Evolutionary conservation across 2,113 vertebrate genomes (phyloP), one percentile per base, ranked within the genome.

Genomic region (Dicaeum eximium): DNA sequence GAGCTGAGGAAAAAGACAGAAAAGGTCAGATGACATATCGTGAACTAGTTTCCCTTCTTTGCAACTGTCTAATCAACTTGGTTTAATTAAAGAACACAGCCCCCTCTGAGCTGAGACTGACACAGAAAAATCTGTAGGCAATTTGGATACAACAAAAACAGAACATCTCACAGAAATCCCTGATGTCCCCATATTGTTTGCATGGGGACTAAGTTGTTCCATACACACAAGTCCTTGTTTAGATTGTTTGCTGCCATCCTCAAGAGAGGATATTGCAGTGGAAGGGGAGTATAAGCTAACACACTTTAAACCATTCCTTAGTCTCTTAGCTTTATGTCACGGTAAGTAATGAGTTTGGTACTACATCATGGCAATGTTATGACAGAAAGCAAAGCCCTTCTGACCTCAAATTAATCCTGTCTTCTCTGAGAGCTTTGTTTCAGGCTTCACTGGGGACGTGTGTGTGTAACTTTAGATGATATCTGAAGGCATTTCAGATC

Each of bases 331-430:
- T 95, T 95, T 86, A 75, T 95, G 95, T 96, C 96, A 96, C 0
- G 0, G 86, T 97, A 95, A 97, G 96, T 96, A 97, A 97, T 96
- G 95, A 96, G 86, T 95, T 96, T 95, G 92, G 90, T 97, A 90
- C 95, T 96, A 96, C 92, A 97, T 96, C 95, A 96, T 81, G 95
- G 96, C 95, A 97, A 95, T 97, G 96, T 97, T 97, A 97, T 97
- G 96, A 97, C 96, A 97, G 96, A 95, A 96, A 96, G 96, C 77
- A 96, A 93, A 95, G 88, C 90, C 93, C 61, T 95, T 80, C 86
- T 97, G 96, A 96, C 96, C 96, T 91, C 51, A 0, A 93, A 95
- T 97, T 96, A 97, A 96, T 97, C 95, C 95, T 93, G 92, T 96
- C 92, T 96, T 93, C 93, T 96, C 92, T 7, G 4, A 93, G 82